Evolutionary conservation across 2,797 vertebrate genomes (phyloP), one percentile per base, ranked within the genome.

Genomic region (Telmatherina bonti): DNA sequence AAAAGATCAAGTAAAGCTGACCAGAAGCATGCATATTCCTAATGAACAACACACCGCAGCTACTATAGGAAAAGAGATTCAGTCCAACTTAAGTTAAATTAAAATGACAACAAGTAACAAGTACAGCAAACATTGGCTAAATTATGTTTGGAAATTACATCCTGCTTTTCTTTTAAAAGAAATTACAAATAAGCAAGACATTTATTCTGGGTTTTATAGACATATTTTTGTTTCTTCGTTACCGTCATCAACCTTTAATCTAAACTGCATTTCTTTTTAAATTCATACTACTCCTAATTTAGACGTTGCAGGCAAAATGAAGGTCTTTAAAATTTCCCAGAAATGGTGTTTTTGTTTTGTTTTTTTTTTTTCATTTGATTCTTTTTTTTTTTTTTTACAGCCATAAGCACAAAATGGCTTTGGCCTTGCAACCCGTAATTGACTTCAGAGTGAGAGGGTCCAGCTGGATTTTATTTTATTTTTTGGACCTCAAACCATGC

Each of bases 381-480:
- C n/a, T n/a, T n/a, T n/a, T n/a, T n/a, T n/a, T n/a, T n/a, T n/a
- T n/a, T n/a, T n/a, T 13, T 65, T 68, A 74, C 74, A 61, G 27
- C 81, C 69, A 57, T 62, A 66, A 83, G 76, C 70, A 72, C 33
- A 76, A 78, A 84, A 87, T 73, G n/a, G 67, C 72, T 83, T 59
- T 85, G 78, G 67, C 84, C 74, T 66, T 47, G 18, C 36, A 80
- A 78, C 83, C 81, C 72, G 52, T 74, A 84, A 89, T 78, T 76
- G 79, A 85, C 74, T 72, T 69, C 54, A 64, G 70, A 79, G 56
- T 72, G 41, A 86, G 61, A 63, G 62, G 15, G 61, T 78, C 76
- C 78, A 81, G 74, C 70, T 81, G 61, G 20, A n/a, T n/a, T n/a
- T n/a, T n/a, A 76, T 85, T 73, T 79, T 62, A 15, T 66, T 65